Percentiles rank a stretch among this genome's conserved stretches.
Conservation (phyloP, 1,140 invertebrate genomes). For the Drosophila orosa region DNA sequence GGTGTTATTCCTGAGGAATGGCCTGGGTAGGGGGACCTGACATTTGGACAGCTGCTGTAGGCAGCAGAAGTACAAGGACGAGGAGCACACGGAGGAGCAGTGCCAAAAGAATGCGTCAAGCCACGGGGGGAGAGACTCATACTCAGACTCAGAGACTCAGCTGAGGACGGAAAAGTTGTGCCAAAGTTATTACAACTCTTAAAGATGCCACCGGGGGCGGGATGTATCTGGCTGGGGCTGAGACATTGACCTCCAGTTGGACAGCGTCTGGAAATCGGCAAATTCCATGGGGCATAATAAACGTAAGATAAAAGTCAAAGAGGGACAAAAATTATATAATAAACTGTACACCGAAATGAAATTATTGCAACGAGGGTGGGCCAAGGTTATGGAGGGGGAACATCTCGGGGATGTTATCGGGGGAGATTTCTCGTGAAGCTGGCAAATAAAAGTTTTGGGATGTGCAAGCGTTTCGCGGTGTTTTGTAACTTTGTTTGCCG, state of each 20-base stretch:
- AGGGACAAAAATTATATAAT: conserved; percentile 83
- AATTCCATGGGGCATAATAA: conserved; percentile 83
- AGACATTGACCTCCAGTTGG: conserved; percentile 73
- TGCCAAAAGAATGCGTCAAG: conserved; percentile 79
- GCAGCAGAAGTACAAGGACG: conserved; percentile 2
- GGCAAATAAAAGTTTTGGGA: conserved; percentile 60
- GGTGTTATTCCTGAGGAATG: conserved; percentile 17
- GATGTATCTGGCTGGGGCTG: conserved; percentile 19
- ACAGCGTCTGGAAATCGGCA: conserved; percentile 65
- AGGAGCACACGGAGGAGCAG: conserved; percentile 27
- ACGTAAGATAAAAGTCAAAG: conserved; percentile 83
- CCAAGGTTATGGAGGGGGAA: background rate
- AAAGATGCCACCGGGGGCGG: conserved; percentile 31
- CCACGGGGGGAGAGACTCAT: conserved; percentile 27
- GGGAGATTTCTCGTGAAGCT: conserved; percentile 25
- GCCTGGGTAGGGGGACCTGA: conserved; percentile 19
- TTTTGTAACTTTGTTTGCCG: conserved; percentile 36
- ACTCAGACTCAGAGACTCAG: conserved; percentile 6
- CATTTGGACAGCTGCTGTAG: conserved; percentile 67
- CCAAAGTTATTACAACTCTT: conserved; percentile 80
- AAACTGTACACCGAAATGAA: conserved; percentile 77
- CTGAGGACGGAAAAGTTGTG: conserved; percentile 66
- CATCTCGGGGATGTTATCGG: conserved; percentile 4
- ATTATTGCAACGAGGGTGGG: conserved; percentile 60
- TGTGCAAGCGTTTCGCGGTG: conserved; percentile 28